phyloP scores from a whole-genome alignment of 2,888 invertebrate species.

The Dendrolimus houi region DNA sequence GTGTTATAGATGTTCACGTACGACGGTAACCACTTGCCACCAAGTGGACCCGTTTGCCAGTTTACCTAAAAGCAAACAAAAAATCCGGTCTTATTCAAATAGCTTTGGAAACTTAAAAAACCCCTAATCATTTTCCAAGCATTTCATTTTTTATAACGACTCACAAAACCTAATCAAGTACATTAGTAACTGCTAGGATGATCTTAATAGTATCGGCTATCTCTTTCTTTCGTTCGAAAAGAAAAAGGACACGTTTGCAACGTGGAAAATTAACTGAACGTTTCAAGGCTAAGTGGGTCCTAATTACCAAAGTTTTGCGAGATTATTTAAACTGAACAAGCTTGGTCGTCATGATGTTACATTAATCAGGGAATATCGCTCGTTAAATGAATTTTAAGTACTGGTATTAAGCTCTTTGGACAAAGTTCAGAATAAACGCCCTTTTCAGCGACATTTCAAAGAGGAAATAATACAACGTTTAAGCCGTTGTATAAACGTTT shows the following conservation, averaged over 20 bases:
- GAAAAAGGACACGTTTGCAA: not conserved
- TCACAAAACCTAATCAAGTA: too few species aligned
- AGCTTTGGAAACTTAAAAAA: too few species aligned
- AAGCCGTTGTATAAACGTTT: too few species aligned
- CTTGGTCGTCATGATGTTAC: slow-evolving; percentile 15
- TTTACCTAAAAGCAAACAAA: too few species aligned
- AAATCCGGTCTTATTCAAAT: too few species aligned
- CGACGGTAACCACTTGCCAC: too few species aligned
- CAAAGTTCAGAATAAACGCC: slow-evolving; percentile 6
- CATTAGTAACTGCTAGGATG: not conserved
- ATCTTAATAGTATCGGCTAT: not conserved
- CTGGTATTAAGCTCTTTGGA: slow-evolving; percentile 7
- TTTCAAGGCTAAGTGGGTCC: slow-evolving; percentile 9
- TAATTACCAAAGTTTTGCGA: slow-evolving; percentile 24
- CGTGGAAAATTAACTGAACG: slow-evolving; percentile 1
- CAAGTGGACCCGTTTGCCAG: too few species aligned
- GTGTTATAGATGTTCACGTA: too few species aligned
- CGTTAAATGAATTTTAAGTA: slow-evolving; percentile 10
- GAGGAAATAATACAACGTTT: too few species aligned
- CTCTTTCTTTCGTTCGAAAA: not conserved
- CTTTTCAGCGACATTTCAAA: too few species aligned
- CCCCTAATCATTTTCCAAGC: too few species aligned
- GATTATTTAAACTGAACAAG: slow-evolving; percentile 16
- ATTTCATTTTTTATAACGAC: too few species aligned
- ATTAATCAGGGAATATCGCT: slow-evolving; percentile 15